phyloP scores from a whole-genome alignment of 92 coral and sea anemone genomes.

The Epizoanthus rinbou region DNA sequence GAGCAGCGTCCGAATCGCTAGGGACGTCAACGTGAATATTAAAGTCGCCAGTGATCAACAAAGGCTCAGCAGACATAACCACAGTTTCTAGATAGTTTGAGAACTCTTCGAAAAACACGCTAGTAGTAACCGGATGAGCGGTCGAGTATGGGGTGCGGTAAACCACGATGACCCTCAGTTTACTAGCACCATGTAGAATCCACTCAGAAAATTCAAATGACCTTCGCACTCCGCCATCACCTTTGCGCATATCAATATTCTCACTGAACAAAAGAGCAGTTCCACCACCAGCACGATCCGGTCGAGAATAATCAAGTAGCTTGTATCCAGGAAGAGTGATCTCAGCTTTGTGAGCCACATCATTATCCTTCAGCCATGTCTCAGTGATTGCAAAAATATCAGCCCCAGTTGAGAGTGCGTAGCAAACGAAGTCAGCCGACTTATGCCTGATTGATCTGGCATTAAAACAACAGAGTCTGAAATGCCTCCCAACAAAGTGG shows the following conservation, averaged over 20 bases:
- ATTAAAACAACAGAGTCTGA: conserved; percentile 38
- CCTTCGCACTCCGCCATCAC: neutral
- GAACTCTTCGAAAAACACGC: too few relatives aligned
- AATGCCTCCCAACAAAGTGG: conserved; percentile 1
- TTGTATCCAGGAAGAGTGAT: conserved; percentile 49
- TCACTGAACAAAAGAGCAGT: conserved; percentile 19
- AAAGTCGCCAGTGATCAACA: conserved; percentile 39
- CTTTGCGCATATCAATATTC: neutral
- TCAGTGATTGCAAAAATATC: conserved; percentile 57
- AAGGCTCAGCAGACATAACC: conserved; percentile 38
- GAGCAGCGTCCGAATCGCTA: conserved; percentile 27
- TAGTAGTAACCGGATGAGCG: conserved; percentile 40
- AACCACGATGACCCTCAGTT: conserved; percentile 37
- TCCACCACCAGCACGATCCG: too few relatives aligned
- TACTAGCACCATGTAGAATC: conserved; percentile 9
- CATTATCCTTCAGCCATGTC: conserved; percentile 41
- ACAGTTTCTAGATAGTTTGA: conserved; percentile 36
- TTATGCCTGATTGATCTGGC: conserved; percentile 41
- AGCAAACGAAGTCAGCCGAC: conserved; percentile 50
- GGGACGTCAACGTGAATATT: conserved; percentile 24
- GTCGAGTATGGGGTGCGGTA: conserved; percentile 57
- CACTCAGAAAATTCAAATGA: conserved; percentile 16
- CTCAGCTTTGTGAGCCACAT: conserved; percentile 45
- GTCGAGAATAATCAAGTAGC: conserved; percentile 44
- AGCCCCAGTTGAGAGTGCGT: conserved; percentile 42